Conservation (phyloP, 1,140 invertebrate species). For the Drosophila punjabiensis region DNA sequence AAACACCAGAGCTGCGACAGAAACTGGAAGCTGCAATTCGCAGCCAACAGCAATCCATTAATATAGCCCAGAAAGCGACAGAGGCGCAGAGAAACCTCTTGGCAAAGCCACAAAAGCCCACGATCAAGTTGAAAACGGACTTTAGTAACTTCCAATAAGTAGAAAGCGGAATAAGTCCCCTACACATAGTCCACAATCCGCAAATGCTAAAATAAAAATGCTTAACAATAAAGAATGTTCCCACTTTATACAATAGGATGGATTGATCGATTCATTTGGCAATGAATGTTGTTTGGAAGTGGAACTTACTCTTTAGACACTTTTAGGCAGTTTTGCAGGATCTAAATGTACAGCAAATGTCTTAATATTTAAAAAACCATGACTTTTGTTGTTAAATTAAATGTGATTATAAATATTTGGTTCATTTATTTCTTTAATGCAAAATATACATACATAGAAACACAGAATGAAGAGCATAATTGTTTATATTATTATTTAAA, state of each 20-base stretch:
- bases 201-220: conserved; percentile 34
- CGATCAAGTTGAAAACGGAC: conserved; percentile 97
- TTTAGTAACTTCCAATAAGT: conserved; percentile 94
- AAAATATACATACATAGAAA: neutral
- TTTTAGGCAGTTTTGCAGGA: neutral
- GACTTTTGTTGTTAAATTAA: neutral
- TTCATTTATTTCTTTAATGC: too few species aligned
- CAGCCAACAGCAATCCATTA: conserved; percentile 88
- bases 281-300: conserved; percentile 5
- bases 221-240: conserved; percentile 35
- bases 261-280: conserved; percentile 12
- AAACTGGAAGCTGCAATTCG: conserved; percentile 95
- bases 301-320: conserved; percentile 12
- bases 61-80: conserved; percentile 85
- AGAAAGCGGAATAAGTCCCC: conserved; percentile 1
- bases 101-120: conserved; percentile 88
- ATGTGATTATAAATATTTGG: neutral
- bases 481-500: conserved; percentile 13
- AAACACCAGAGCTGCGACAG: conserved; percentile 91
- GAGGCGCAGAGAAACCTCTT: conserved; percentile 84
- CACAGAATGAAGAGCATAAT: neutral
- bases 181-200: conserved; percentile 23
- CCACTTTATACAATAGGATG: conserved; percentile 10
- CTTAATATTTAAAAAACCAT: neutral
- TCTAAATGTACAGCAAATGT: neutral